Evolutionary conservation across 92 coral and sea anemone genomes (phyloP), one percentile per base, ranked within the genome.

Genomic region (Zoanthus sansibaricus): DNA sequence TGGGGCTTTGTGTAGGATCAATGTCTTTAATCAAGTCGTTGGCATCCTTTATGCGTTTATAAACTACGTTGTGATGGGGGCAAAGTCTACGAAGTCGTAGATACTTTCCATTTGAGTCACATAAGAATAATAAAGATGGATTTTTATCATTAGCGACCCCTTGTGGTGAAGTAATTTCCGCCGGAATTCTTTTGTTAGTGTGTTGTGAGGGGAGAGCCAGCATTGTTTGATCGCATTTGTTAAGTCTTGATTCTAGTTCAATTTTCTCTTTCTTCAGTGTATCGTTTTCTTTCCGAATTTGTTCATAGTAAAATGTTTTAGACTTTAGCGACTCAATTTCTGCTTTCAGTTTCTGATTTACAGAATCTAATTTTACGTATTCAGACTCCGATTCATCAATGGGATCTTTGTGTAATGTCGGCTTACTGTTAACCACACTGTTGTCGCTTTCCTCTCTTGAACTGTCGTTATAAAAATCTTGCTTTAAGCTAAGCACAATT

Each of bases 291-390:
- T 68, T 21, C 13, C 6, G 72, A 31, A 68, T 68, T 68, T 68
- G 72, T 7, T 68, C 42, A 9, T 68, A 68, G 16, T 1, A 12
- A 68, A 21, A 68, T 15, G 21, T 37, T 7, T 68, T 21, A 7
- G 45, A 68, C 72, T 68, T 68, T 68, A 68, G 15, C 72, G 72
- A 68, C 72, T 68, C 72, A 12, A 68, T 68, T 68, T 68, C 44
- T 68, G 37, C 72, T 21, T 68, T 68, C 17, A 68, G 72, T 31
- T 25, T 68, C 44, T 68, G 37, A 25, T 68, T 68, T 21, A 68
- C 15, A 31, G 72, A 68, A 68, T 68, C 15, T 68, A 68, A 68
- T 9, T 68, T 12, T 30, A 8, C 46, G 4, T 31, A 30, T 68
- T 68, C 11, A 30, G 72, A 66, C 8, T 18, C 9, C 64, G 64